Evolutionary conservation across 2,888 invertebrate species (phyloP).

Genomic region (Nymphalis polychloros): DNA sequence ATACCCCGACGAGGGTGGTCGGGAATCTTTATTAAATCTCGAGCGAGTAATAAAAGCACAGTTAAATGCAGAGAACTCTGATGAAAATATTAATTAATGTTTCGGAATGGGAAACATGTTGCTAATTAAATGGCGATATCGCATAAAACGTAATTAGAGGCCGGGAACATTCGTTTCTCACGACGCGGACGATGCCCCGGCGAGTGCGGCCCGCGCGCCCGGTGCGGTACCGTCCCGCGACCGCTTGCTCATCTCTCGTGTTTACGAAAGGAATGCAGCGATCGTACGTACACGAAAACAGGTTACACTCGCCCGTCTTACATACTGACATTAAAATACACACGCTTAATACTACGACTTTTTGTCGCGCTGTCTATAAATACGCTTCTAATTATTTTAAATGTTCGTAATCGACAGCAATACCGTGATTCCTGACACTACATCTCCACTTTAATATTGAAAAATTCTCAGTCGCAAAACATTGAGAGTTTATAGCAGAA

Average conservation of each 20-base stretch:
- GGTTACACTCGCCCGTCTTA: conserved; percentile 60
- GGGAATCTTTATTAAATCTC: conserved; percentile 81
- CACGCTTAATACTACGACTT: conserved; percentile 57
- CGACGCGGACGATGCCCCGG: conserved; percentile 58
- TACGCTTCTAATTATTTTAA: conserved; percentile 25
- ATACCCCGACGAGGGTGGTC: conserved; percentile 75
- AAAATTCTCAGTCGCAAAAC: conserved; percentile 49
- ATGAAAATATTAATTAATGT: conserved; percentile 82
- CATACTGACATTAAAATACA: conserved; percentile 59
- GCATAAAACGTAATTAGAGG: conserved; percentile 81
- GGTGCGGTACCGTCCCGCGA: conserved; percentile 48
- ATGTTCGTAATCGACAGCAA: conserved; percentile 30
- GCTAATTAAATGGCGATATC: conserved; percentile 82
- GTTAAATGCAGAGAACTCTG: conserved; percentile 78
- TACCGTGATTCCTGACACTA: conserved; percentile 39
- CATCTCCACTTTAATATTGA: conserved; percentile 47
- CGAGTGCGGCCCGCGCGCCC: conserved; percentile 47
- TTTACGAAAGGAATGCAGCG: conserved; percentile 68
- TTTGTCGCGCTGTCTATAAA: conserved; percentile 44
- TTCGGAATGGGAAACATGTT: conserved; percentile 80
- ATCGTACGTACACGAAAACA: conserved; percentile 62
- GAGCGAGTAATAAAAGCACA: conserved; percentile 79
- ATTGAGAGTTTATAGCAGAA: conserved; percentile 60
- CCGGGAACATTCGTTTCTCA: conserved; percentile 76
- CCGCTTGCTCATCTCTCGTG: conserved; percentile 48